Base-by-base conservation (phyloP, 2,888 invertebrate genomes). In the Ophion costatus region DNA sequence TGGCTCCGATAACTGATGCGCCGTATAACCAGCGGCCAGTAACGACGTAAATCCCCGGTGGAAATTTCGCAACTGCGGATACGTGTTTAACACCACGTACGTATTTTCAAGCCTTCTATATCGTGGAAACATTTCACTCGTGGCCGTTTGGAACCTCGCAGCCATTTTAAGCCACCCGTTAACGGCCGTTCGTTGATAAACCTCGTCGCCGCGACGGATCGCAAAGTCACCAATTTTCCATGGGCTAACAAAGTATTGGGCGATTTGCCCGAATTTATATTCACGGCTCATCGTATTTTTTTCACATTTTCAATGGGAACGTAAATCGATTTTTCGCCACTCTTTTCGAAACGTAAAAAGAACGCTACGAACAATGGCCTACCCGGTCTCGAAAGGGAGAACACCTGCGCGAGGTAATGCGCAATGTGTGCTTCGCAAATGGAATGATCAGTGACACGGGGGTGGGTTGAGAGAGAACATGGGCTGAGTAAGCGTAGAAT, bases 391-490 rank as follows among this genome's bases (percentile, higher is more conserved):
- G n/a, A 38, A 38, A 9, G 9, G 38, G 29, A 64, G 22, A 7
- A 51, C n/a, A 64, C 51, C 17, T 51, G 51, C 22, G 24, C 64
- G 75, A 11, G 51, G 4, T 63, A 75, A 80, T 42, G 56, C 71
- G 20, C 59, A 88, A 90, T 89, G 89, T 88, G 5, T 89, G 88
- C 88, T 90, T 77, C 87, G 89, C 89, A 91, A 92, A 91, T 91
- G 91, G 91, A 92, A 92, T 92, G 91, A 92, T 92, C 91, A 91
- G 92, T 90, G 91, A 91, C 90, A 91, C 90, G 91, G 88, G 90
- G 89, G 90, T 56, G 69, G 56, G 11, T 38, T 61, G 38, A 59
- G 42, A 33, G 29, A 57, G 69, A 24, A 11, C 66, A 59, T 33
- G 6, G 42, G 51, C 11, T 61, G 78, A 56, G 38, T 64, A 64